Evolutionary conservation across 2,888 invertebrate genomes (phyloP), one percentile per base, ranked within the genome.

Genomic region (Ypsolopha scabrella): DNA sequence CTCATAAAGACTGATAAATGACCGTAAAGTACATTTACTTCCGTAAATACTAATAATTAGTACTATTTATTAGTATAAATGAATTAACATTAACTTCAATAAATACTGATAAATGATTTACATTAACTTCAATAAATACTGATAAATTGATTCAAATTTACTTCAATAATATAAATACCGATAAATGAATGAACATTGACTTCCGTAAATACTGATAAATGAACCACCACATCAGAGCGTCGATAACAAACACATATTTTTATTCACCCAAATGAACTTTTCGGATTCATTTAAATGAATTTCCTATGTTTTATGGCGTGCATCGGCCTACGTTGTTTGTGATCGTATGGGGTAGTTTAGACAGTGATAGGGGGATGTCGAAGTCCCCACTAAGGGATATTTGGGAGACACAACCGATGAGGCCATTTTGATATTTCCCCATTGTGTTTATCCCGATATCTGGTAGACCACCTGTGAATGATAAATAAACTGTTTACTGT

Each of bases 391-490:
- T 93, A 49, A 96, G 82, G 1, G 93, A 91, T 61, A 96, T 89
- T 76, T 94, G 93, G 44, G 94, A 93, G 63, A 96, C 91, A 79
- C 96, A 96, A 38, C 96, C 96, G 41, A 90, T 86, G 55, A 95
- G 90, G 36, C 95, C 95, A 55, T 88, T 89, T 51, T 87, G 87
- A 76, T 94, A 95, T 72, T 91, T 90, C 51, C 91, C 90, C 59
- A 89, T 88, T 4, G 92, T 91, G 65, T 90, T 91, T 65, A 89
- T 87, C 58, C 90, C 89, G 67, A 93, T 90, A 62, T 94, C 91
- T 51, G 94, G 93, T 70, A 94, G 89, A 9, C 95, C 95, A 68
- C 96, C 95, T 95, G 76, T 4, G 10, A 38, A 49, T 24, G 8
- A 46, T n/a, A 46, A 34, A 8, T 6, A 10, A 48, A 48, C 3